phyloP scores from a whole-genome alignment of 1,140 invertebrate genomes.

The Drosophila yakuba region DNA sequence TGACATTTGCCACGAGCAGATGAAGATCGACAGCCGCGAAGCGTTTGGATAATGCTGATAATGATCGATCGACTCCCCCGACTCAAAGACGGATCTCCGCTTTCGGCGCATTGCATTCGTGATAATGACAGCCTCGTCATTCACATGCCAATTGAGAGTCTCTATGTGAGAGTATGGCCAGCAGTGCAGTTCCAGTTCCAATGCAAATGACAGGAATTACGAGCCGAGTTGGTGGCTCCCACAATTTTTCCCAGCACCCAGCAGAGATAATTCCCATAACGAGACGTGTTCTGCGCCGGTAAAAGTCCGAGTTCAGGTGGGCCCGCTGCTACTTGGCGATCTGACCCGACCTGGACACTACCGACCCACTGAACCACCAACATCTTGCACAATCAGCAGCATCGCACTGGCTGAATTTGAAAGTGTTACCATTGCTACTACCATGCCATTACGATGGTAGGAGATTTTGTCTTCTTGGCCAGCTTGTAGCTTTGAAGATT shows the following conservation, averaged over 20 bases:
- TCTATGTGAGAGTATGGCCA: background rate
- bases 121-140: slow-evolving; percentile 65
- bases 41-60: slow-evolving; percentile 45
- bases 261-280: slow-evolving; percentile 60
- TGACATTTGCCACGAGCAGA: slow-evolving; percentile 66
- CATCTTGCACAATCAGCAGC: slow-evolving; percentile 47
- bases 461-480: too few relatives aligned
- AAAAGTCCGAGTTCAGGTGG: slow-evolving; percentile 27
- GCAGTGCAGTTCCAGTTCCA: slow-evolving; percentile 36
- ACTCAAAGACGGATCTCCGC: slow-evolving; percentile 17
- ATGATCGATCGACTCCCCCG: slow-evolving; percentile 62
- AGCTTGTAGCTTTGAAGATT: slow-evolving; percentile 7
- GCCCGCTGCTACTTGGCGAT: slow-evolving; percentile 6
- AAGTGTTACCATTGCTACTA: slow-evolving; percentile 10
- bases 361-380: slow-evolving; percentile 34
- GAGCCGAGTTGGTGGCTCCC: slow-evolving; percentile 11
- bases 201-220: slow-evolving; percentile 71
- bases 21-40: slow-evolving; percentile 41
- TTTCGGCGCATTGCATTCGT: slow-evolving; percentile 59
- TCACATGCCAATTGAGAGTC: slow-evolving; percentile 32
- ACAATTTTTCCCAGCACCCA: slow-evolving; percentile 44
- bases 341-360: slow-evolving; percentile 30
- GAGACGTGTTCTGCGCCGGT: slow-evolving; percentile 67
- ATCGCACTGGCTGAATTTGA: slow-evolving; percentile 37
- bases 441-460: too few relatives aligned